phyloP scores from a whole-genome alignment of 2,113 vertebrate species.

The Sinocyclocheilus anshuiensis region DNA sequence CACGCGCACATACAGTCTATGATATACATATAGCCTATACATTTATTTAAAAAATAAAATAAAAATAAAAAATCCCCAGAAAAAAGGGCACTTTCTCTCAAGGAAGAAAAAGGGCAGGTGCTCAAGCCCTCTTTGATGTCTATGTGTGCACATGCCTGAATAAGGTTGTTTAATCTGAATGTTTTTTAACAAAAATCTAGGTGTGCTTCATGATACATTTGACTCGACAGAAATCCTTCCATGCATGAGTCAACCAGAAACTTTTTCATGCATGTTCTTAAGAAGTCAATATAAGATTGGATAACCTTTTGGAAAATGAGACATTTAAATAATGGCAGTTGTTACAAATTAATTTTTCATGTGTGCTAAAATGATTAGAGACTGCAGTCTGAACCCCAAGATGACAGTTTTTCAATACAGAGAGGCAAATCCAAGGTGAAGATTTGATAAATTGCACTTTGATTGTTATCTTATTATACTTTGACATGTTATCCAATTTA shows the following conservation, averaged over 20 bases:
- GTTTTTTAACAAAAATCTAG: conserved; percentile 18
- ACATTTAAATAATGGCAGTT: conserved; percentile 84
- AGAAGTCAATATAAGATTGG: conserved; percentile 26
- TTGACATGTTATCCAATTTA: conserved; percentile 80
- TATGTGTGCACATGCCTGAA: too few relatives aligned
- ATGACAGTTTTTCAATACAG: conserved; percentile 69
- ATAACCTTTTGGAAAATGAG: conserved; percentile 61
- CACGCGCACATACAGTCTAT: too few relatives aligned
- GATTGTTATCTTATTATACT: conserved; percentile 75
- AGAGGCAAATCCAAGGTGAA: conserved; percentile 65
- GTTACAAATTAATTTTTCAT: conserved; percentile 88
- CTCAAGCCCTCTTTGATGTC: too few relatives aligned
- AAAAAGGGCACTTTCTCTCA: too few relatives aligned
- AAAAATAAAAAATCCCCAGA: too few relatives aligned
- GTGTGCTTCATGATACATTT: neutral
- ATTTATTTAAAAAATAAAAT: too few relatives aligned
- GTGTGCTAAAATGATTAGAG: conserved; percentile 85
- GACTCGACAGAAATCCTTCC: neutral
- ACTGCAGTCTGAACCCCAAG: conserved; percentile 75
- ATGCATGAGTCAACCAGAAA: too few relatives aligned
- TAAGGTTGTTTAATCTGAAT: conserved; percentile 15
- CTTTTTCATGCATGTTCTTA: conserved; percentile 4
- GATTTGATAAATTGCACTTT: conserved; percentile 81
- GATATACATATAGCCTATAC: too few relatives aligned
- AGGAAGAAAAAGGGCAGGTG: too few relatives aligned